phyloP scores from a whole-genome alignment of 1,140 invertebrate genomes.

The Euglossa dilemma region DNA sequence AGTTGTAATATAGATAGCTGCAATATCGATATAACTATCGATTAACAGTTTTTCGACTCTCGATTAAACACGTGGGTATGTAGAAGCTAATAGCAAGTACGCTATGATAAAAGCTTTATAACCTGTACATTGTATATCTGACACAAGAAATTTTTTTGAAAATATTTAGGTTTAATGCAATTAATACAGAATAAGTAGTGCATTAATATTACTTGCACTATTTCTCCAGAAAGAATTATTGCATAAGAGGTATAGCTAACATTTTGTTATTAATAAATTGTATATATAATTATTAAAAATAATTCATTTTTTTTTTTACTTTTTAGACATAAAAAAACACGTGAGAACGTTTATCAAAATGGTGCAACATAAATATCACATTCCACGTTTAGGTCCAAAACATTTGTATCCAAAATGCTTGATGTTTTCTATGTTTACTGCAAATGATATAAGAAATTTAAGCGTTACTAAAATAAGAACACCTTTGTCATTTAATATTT shows the following conservation, averaged over 20 bases:
- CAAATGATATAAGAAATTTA: conserved; percentile 92
- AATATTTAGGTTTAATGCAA: neutral
- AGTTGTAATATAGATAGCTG: neutral
- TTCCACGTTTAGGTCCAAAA: conserved; percentile 55
- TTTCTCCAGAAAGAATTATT: neutral
- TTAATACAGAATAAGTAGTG: neutral
- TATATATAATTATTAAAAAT: neutral
- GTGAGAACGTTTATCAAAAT: conserved; percentile 12
- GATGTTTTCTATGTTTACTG: conserved; percentile 88
- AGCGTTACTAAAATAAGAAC: conserved; percentile 94
- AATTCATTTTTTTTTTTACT: neutral
- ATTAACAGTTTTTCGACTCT: neutral
- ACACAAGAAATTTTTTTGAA: neutral
- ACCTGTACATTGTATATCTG: neutral
- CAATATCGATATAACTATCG: conserved; percentile 12
- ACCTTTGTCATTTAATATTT: conserved; percentile 91
- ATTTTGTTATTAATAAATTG: neutral
- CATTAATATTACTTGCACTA: neutral
- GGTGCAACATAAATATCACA: conserved; percentile 21
- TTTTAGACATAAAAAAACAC: neutral
- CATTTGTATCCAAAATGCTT: conserved; percentile 83
- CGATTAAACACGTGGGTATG: neutral
- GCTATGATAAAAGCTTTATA: neutral
- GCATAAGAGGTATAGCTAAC: neutral
- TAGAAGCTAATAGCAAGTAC: too few species aligned